Evolutionary conservation across 92 coral and sea anemone genomes (phyloP).

Genomic region (Diadumene lineata): DNA sequence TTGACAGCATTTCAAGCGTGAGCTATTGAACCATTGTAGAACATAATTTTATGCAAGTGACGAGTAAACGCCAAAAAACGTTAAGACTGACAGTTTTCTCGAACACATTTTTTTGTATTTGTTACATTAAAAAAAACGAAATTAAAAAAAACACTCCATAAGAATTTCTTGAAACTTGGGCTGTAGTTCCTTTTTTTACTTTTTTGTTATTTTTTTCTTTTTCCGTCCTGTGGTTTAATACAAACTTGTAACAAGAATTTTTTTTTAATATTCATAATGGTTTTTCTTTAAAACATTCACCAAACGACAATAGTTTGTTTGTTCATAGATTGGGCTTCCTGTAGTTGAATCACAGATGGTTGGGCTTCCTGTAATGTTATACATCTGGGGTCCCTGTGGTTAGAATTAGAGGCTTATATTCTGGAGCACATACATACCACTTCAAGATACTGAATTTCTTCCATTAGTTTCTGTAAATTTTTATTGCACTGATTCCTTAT

Average conservation of each 20-base stretch:
- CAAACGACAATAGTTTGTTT: not conserved
- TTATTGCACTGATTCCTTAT: constrained; percentile 90
- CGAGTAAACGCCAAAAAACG: not conserved
- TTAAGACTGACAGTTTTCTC: not conserved
- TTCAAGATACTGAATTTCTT: constrained; percentile 93
- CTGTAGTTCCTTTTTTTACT: no score
- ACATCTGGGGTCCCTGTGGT: no score
- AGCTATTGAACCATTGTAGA: constrained; percentile 4
- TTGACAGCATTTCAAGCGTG: constrained; percentile 25
- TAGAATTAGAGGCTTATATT: no score
- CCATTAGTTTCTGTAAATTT: constrained; percentile 92
- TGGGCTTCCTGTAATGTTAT: not conserved
- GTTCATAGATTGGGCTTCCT: not conserved
- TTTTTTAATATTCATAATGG: no score
- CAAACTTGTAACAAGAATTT: no score
- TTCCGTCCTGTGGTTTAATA: no score
- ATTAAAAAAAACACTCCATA: no score
- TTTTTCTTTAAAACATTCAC: no score
- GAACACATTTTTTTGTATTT: not conserved
- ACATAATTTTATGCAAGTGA: constrained; percentile 23
- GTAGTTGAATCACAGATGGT: not conserved
- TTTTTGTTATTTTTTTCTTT: no score
- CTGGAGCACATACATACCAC: no score
- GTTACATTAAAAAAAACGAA: not conserved
- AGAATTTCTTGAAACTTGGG: no score